Evolutionary conservation across 2,888 invertebrate species (phyloP).

Genomic region (Orthosia gracilis): DNA sequence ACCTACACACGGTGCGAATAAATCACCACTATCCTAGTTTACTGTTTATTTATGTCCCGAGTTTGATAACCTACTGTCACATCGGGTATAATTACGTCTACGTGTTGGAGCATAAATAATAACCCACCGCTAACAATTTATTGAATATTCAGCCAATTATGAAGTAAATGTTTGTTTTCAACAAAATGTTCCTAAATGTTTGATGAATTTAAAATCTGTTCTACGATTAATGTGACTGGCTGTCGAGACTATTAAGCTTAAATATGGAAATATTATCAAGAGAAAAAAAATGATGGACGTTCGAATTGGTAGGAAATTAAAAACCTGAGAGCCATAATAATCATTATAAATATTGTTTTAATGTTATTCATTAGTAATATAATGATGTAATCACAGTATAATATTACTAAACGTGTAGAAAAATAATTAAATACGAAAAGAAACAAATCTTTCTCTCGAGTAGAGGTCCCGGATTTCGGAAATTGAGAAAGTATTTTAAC

Average conservation of each 20-base stretch:
- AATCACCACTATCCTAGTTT: slow-evolving; percentile 55
- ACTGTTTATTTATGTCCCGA: slow-evolving; percentile 57
- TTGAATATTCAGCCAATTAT: slow-evolving; percentile 44
- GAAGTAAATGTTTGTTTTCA: slow-evolving; percentile 49
- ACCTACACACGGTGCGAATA: slow-evolving; percentile 46
- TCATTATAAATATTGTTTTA: slow-evolving; percentile 31
- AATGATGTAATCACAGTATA: slow-evolving; percentile 30
- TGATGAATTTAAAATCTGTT: slow-evolving; percentile 25
- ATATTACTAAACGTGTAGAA: slow-evolving; percentile 32
- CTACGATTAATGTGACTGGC: slow-evolving; percentile 23
- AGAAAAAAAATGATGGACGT: slow-evolving; percentile 29
- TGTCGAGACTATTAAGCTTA: slow-evolving; percentile 29
- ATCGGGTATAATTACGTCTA: slow-evolving; percentile 54
- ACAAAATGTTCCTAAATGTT: slow-evolving; percentile 15
- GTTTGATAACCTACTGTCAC: slow-evolving; percentile 61
- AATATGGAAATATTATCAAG: slow-evolving; percentile 26
- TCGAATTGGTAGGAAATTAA: slow-evolving; percentile 39
- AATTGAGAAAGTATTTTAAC: slow-evolving; percentile 9
- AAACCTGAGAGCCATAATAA: slow-evolving; percentile 34
- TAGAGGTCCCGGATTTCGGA: neutral
- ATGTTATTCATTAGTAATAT: slow-evolving; percentile 34
- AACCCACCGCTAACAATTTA: slow-evolving; percentile 35
- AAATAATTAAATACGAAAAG: slow-evolving; percentile 4
- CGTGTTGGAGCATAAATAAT: slow-evolving; percentile 58
- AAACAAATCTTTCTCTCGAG: neutral